Evolutionary conservation across 1,140 invertebrate genomes (phyloP).

Genomic region (Drosophila nannoptera): DNA sequence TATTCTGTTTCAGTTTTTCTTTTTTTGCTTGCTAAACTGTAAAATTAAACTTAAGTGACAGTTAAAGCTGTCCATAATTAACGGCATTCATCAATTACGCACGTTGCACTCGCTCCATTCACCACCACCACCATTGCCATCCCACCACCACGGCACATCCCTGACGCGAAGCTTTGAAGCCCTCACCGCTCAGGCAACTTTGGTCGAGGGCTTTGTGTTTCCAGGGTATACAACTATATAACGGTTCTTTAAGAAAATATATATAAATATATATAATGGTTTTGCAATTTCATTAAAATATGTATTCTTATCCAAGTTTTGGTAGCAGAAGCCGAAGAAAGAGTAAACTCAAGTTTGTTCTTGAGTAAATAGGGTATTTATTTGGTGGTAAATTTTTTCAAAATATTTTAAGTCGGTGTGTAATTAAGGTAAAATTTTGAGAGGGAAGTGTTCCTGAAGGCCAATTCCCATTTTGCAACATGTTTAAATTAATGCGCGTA

Average conservation of each 20-base stretch:
- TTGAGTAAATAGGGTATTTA: too few species aligned
- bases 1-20: not conserved
- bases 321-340: too few species aligned
- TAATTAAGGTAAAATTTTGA: conserved; percentile 47
- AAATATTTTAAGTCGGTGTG: not conserved
- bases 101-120: not conserved
- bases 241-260: not conserved
- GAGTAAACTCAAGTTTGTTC: too few species aligned
- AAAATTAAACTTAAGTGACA: conserved; percentile 42
- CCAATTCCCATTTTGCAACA: conserved; percentile 28
- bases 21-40: conserved; percentile 7
- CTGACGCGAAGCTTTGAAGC: conserved; percentile 29
- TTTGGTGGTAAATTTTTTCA: not conserved
- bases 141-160: conserved; percentile 8
- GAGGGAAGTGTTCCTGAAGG: not conserved
- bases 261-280: not conserved
- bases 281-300: not conserved
- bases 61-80: conserved; percentile 54
- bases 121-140: not conserved
- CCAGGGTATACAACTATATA: not conserved
- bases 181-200: not conserved
- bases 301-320: too few species aligned
- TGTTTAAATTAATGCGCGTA: conserved; percentile 56
- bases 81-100: conserved; percentile 59
- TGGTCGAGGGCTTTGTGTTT: not conserved